Conservation (phyloP, 2,113 vertebrate genomes). For the Leuciscus idus region DNA sequence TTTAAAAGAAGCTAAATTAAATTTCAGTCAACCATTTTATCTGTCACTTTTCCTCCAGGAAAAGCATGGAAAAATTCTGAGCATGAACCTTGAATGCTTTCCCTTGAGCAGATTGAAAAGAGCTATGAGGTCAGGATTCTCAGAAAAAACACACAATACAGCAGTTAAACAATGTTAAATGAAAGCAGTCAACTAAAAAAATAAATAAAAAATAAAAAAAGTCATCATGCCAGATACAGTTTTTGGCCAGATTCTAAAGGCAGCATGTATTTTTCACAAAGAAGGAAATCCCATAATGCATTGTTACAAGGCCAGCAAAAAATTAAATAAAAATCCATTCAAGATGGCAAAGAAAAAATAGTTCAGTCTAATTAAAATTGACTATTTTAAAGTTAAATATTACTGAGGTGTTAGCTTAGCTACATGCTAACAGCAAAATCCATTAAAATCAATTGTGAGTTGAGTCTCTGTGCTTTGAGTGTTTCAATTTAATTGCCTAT, state of each 20-base stretch:
- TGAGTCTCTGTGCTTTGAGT: too few species aligned
- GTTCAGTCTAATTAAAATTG: too few species aligned
- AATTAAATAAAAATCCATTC: background rate
- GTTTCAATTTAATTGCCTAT: background rate
- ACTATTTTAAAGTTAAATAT: too few species aligned
- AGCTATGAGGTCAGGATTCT: background rate
- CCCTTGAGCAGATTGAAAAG: background rate
- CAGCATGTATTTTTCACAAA: background rate
- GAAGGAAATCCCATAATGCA: background rate
- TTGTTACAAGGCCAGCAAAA: background rate
- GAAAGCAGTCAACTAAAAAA: background rate
- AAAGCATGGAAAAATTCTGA: background rate
- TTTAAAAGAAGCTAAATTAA: background rate
- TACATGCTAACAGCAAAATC: too few species aligned
- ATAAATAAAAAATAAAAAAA: too few species aligned
- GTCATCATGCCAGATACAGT: background rate
- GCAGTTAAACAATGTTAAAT: background rate
- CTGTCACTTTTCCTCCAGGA: background rate
- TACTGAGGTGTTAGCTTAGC: too few species aligned
- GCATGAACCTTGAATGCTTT: background rate
- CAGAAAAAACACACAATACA: background rate
- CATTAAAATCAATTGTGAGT: too few species aligned
- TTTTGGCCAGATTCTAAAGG: background rate
- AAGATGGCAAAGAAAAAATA: background rate
- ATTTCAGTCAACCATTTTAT: slow-evolving; percentile 16